Percentiles rank a stretch among this genome's conserved stretches.
These are phyloP conservation scores for Incurvaria masculella DNA, from an alignment of 2,888 invertebrate genomes.

Conservation along the genomic window DNA sequence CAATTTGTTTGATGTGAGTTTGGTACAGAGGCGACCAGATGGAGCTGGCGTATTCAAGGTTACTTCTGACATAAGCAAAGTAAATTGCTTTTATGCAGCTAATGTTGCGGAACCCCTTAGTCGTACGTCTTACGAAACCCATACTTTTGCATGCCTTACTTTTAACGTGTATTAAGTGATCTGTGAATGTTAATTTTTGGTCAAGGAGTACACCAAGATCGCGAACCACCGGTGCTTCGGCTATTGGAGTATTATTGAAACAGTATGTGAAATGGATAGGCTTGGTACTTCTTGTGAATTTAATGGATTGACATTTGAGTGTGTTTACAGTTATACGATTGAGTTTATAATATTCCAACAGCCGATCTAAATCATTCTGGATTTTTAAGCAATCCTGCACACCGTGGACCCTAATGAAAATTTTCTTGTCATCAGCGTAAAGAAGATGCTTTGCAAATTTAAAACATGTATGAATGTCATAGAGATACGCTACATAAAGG, in stretches of 20 bases:
- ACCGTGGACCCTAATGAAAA: not conserved
- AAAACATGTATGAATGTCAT: not conserved
- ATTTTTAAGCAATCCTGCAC: not conserved
- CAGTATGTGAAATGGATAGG: not conserved
- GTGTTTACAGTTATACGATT: not conserved
- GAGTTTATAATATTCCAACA: not conserved
- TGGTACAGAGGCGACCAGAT: not conserved
- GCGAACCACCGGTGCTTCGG: not conserved
- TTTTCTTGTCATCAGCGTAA: slow-evolving; percentile 3
- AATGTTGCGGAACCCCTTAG: not conserved
- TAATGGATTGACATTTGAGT: not conserved
- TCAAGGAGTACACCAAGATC: not conserved
- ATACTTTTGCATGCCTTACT: not conserved
- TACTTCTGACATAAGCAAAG: not conserved
- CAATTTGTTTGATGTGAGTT: not conserved
- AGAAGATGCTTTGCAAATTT: not conserved
- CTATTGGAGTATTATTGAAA: not conserved
- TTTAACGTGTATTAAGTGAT: not conserved
- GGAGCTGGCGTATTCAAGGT: not conserved
- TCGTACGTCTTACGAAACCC: not conserved
- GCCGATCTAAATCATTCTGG: not conserved
- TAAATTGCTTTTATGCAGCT: not conserved
- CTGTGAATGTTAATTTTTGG: not conserved
- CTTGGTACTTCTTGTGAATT: not conserved
- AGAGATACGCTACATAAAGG: not conserved